Evolutionary conservation across 35 echinoderm and acorn worm genomes (phyloP).

Genomic region (Apostichopus californicus): DNA sequence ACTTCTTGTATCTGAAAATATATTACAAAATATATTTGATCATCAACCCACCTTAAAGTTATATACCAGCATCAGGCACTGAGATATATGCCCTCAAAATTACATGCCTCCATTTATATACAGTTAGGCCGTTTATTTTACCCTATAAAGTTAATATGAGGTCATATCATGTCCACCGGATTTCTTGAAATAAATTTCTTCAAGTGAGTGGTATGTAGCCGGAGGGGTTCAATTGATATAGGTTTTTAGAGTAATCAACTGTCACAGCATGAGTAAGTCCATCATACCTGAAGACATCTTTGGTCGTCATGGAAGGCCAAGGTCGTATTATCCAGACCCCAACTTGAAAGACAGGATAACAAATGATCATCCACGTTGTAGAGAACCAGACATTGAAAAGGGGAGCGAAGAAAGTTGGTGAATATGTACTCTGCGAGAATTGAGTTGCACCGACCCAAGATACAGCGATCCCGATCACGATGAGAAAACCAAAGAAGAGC

Average conservation of each 20-base stretch:
- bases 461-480: constrained; percentile 83
- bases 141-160: too few species aligned
- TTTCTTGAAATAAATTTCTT: too few species aligned
- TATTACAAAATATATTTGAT: too few species aligned
- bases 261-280: neutral
- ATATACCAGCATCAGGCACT: too few species aligned
- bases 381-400: constrained; percentile 94
- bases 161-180: neutral
- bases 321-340: constrained; percentile 59
- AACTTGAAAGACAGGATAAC: constrained; percentile 87
- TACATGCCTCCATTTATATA: too few species aligned
- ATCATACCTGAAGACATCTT: constrained; percentile 33
- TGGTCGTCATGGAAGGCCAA: constrained; percentile 46
- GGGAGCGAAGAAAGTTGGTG: constrained; percentile 80
- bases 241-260: too few species aligned
- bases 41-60: too few species aligned
- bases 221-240: too few species aligned
- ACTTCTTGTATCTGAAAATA: too few species aligned
- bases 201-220: too few species aligned
- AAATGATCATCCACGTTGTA: constrained; percentile 86
- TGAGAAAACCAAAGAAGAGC: constrained; percentile 70
- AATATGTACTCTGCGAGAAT: constrained; percentile 88
- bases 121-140: too few species aligned
- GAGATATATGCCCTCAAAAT: too few species aligned
- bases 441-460: constrained; percentile 94